phyloP scores from a whole-genome alignment of 2,888 invertebrate species.

The Macropis europaea region DNA sequence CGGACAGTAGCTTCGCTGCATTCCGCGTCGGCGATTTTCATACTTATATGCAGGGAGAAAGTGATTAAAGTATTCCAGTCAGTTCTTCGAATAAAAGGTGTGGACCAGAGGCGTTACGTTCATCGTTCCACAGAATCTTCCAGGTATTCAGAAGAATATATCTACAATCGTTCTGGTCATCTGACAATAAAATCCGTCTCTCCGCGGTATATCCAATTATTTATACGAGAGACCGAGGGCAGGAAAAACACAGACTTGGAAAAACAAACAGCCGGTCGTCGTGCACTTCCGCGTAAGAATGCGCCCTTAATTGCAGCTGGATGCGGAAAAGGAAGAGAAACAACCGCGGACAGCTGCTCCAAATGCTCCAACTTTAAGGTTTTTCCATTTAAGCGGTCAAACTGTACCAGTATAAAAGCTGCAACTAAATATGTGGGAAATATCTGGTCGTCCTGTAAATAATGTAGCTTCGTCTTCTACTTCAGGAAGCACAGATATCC shows the following conservation, averaged over 20 bases:
- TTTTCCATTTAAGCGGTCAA: too few relatives aligned
- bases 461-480: too few relatives aligned
- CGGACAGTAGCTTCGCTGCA: too few relatives aligned
- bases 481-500: too few relatives aligned
- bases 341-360: not conserved
- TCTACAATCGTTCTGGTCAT: not conserved
- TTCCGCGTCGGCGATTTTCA: too few relatives aligned
- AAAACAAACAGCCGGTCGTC: not conserved
- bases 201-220: not conserved
- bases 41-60: too few relatives aligned
- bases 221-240: not conserved
- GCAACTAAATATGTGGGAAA: too few relatives aligned
- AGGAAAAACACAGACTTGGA: not conserved
- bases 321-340: not conserved
- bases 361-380: too few relatives aligned
- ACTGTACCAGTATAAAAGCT: too few relatives aligned
- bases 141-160: not conserved
- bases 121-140: not conserved
- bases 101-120: not conserved
- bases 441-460: too few relatives aligned
- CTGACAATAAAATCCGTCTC: not conserved
- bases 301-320: constrained; percentile 12
- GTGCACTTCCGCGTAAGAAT: constrained; percentile 1
- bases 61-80: constrained; percentile 3
- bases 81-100: not conserved